phyloP scores from a whole-genome alignment of 2,797 vertebrate species.

The Menidia menidia region DNA sequence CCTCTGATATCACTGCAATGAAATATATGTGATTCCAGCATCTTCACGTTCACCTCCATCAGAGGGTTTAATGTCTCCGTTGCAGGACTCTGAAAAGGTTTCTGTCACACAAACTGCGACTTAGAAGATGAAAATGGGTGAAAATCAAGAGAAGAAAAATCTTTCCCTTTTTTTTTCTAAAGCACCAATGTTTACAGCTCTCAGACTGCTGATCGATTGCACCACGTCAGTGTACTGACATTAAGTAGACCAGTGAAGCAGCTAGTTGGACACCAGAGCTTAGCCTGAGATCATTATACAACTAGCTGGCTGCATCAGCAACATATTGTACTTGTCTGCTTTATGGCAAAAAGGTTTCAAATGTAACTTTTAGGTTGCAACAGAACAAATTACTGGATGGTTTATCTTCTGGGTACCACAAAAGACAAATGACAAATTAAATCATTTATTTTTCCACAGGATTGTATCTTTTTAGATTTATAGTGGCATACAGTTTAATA shows the following conservation, averaged over 20 bases:
- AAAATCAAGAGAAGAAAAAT: constrained; percentile 34
- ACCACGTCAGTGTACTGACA: constrained; percentile 50
- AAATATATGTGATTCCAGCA: not conserved
- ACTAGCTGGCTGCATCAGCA: constrained; percentile 15
- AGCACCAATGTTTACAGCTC: constrained; percentile 50
- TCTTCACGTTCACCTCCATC: constrained; percentile 2
- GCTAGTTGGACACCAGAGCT: constrained; percentile 64
- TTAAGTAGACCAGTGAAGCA: constrained; percentile 71
- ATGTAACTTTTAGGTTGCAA: not conserved
- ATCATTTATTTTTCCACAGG: not conserved
- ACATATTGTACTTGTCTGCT: constrained; percentile 11
- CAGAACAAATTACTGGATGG: not conserved
- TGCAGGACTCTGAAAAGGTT: not conserved
- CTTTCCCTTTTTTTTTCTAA: constrained; percentile 11
- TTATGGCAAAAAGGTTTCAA: constrained; percentile 1
- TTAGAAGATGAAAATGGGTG: constrained; percentile 6
- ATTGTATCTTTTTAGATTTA: not conserved
- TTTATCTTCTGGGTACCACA: not conserved
- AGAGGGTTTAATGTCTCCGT: constrained; percentile 12
- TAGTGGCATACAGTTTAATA: not conserved
- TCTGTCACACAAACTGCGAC: constrained; percentile 11
- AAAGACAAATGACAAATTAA: not conserved
- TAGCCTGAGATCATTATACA: constrained; percentile 54
- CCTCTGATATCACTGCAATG: not conserved
- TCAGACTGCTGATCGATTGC: constrained; percentile 50